Conservation (phyloP, 2,113 vertebrate genomes). For the Dasypus novemcinctus region DNA sequence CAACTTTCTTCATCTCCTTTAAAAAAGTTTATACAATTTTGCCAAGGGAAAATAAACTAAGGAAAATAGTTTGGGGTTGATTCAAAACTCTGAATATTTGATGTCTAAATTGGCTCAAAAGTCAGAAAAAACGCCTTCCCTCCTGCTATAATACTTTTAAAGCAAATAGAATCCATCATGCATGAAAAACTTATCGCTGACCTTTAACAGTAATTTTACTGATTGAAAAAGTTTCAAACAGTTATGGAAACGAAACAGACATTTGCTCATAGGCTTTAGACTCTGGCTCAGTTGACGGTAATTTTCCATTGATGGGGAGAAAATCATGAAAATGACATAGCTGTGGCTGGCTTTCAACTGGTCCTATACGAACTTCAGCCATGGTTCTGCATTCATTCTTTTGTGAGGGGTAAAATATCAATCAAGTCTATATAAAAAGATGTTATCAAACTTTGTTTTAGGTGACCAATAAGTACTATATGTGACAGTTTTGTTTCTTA, state of each 20-base stretch:
- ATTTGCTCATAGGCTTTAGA: conserved; percentile 48
- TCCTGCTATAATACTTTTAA: conserved; percentile 54
- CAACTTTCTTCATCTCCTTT: not conserved
- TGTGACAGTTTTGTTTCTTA: not conserved
- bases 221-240: conserved; percentile 57
- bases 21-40: not conserved
- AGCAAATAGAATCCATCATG: conserved; percentile 54
- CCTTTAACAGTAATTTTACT: conserved; percentile 66
- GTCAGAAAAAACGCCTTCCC: not conserved
- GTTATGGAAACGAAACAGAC: conserved; percentile 62
- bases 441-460: not conserved
- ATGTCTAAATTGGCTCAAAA: conserved; percentile 55
- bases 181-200: conserved; percentile 71
- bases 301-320: conserved; percentile 70
- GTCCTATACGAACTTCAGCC: conserved; percentile 3
- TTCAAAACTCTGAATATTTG: conserved; percentile 51
- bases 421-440: not conserved
- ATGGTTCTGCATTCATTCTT: not conserved
- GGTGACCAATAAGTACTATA: not conserved
- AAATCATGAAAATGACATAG: conserved; percentile 46
- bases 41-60: conserved; percentile 19
- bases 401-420: not conserved
- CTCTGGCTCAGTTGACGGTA: conserved; percentile 45
- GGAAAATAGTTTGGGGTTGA: conserved; percentile 33
- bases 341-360: not conserved